A percentile compares a stretch with the other conserved stretches of the same genome.
These are phyloP conservation scores for Lagodon rhomboides DNA, from an alignment of 2,797 vertebrate species.

Conservation along the genomic window DNA sequence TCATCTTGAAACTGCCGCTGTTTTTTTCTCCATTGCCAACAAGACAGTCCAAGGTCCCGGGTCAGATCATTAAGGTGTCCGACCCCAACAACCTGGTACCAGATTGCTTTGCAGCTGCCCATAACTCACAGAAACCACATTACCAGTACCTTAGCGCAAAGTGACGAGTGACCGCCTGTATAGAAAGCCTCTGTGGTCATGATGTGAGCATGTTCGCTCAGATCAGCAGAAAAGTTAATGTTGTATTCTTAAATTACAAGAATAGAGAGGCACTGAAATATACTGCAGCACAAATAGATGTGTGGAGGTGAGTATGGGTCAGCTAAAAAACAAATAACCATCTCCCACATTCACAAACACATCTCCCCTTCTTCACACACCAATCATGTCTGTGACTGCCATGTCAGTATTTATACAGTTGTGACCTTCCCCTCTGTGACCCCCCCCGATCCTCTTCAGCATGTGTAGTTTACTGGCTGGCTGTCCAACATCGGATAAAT, in stretches of 20 bases:
- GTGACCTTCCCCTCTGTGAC: constrained; percentile 67
- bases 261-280: neutral
- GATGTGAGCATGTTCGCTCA: neutral
- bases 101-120: constrained; percentile 52
- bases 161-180: neutral
- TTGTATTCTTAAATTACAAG: neutral
- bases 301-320: neutral
- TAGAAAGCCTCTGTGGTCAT: neutral
- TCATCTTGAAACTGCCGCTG: neutral
- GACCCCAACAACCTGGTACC: constrained; percentile 43
- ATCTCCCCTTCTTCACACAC: constrained; percentile 27
- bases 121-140: constrained; percentile 56
- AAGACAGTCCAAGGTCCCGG: constrained; percentile 55
- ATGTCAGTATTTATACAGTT: constrained; percentile 57
- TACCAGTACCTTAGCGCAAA: constrained; percentile 7
- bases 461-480: constrained; percentile 49
- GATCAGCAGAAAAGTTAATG: neutral
- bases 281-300: neutral
- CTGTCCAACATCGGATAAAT: constrained; percentile 59
- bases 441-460: constrained; percentile 50
- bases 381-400: constrained; percentile 29
- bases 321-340: neutral
- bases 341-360: neutral
- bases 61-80: constrained; percentile 44
- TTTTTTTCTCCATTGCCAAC: constrained; percentile 1